These are phyloP conservation scores for Pogona vitticeps DNA, from an alignment of 2,113 vertebrate genomes.

Conservation along the genomic window DNA sequence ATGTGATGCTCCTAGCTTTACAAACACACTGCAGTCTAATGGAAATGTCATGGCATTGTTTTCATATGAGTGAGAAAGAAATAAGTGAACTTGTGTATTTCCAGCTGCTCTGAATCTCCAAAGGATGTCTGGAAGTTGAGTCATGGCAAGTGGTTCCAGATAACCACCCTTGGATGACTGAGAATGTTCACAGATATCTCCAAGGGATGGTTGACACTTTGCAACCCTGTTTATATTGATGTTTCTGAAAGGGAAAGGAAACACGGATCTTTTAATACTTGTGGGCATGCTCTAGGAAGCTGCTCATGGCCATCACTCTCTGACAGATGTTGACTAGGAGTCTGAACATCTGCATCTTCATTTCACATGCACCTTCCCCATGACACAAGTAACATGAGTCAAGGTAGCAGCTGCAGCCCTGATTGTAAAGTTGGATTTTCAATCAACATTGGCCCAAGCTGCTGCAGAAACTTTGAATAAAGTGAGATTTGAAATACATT, in stretches of 20 bases:
- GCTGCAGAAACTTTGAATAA: too few relatives aligned
- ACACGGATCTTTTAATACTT: neutral
- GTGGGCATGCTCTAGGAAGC: neutral
- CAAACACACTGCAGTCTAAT: constrained; percentile 51
- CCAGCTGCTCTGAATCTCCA: neutral
- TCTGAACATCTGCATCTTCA: neutral
- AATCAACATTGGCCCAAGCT: neutral
- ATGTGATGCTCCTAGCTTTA: constrained; percentile 57
- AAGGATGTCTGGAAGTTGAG: too few relatives aligned
- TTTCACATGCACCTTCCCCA: neutral
- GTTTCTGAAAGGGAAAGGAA: neutral
- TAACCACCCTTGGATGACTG: too few relatives aligned
- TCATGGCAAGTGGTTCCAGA: too few relatives aligned
- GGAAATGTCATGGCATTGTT: constrained; percentile 50
- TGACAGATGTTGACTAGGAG: neutral
- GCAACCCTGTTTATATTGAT: constrained; percentile 3
- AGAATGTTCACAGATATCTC: too few relatives aligned
- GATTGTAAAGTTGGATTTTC: neutral
- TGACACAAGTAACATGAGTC: neutral
- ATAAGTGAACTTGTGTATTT: neutral
- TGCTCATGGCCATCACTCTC: neutral
- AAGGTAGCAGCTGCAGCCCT: too few relatives aligned
- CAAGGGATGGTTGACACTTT: neutral
- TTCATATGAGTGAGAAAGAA: constrained; percentile 22
- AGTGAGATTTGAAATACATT: neutral